These are phyloP conservation scores for Epicauta chinensis DNA, from an alignment of 1,140 invertebrate genomes.

Conservation along the genomic window DNA sequence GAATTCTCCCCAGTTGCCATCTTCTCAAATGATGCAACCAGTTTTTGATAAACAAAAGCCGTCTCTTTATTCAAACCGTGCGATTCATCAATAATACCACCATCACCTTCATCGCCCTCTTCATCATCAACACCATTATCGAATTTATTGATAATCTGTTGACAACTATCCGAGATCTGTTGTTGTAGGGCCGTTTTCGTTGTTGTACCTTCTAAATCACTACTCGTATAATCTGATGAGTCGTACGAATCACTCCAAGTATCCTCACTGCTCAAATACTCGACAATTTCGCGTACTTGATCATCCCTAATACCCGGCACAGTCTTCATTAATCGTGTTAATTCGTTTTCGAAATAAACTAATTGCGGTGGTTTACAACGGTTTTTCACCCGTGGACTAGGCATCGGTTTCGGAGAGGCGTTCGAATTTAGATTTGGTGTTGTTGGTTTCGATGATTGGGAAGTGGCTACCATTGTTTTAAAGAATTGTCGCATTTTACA, in stretches of 20 bases:
- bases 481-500: conserved; percentile 88
- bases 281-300: conserved; percentile 84
- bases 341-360: conserved; percentile 80
- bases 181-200: conserved; percentile 68
- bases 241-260: conserved; percentile 90
- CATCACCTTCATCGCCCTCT: conserved; percentile 53
- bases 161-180: conserved; percentile 80
- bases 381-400: conserved; percentile 51
- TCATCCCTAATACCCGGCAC: conserved; percentile 84
- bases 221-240: conserved; percentile 84
- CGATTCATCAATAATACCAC: conserved; percentile 48
- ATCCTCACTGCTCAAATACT: conserved; percentile 85
- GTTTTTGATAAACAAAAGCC: conserved; percentile 74
- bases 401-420: conserved; percentile 43
- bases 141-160: conserved; percentile 83
- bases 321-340: conserved; percentile 86
- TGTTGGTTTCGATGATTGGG: conserved; percentile 42
- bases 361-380: conserved; percentile 71
- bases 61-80: conserved; percentile 61
- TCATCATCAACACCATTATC: conserved; percentile 48
- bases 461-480: conserved; percentile 75
- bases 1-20: conserved; percentile 52
- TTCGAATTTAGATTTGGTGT: conserved; percentile 48
- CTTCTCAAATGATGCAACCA: conserved; percentile 73
- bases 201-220: conserved; percentile 69